These are phyloP conservation scores for Chrysemys picta DNA, from an alignment of 2,113 vertebrate genomes.

Conservation along the genomic window DNA sequence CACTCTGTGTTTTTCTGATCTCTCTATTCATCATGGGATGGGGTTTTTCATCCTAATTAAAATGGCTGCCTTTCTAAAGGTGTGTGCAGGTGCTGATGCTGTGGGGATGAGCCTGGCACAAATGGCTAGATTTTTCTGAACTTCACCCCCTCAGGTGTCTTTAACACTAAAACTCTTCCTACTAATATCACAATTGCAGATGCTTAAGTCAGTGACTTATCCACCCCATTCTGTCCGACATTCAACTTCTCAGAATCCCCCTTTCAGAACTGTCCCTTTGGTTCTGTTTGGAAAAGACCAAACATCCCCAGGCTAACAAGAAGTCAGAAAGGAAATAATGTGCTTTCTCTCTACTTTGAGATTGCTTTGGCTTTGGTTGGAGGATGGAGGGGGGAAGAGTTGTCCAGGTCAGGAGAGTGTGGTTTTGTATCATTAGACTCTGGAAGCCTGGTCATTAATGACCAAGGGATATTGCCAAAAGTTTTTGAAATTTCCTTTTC, in stretches of 20 bases:
- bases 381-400: too few relatives aligned
- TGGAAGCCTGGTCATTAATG: neutral
- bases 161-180: neutral
- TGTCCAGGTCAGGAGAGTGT: neutral
- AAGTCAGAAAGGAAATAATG: neutral
- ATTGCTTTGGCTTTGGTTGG: neutral
- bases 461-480: neutral
- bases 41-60: neutral
- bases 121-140: neutral
- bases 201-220: too few relatives aligned
- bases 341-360: neutral
- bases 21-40: neutral
- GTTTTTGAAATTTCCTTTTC: too few relatives aligned
- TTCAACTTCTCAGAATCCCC: too few relatives aligned
- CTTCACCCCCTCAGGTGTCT: neutral
- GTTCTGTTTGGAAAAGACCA: neutral
- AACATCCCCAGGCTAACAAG: rapidly evolving
- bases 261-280: too few relatives aligned
- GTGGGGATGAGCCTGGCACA: neutral
- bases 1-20: too few relatives aligned
- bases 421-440: neutral
- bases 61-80: neutral
- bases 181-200: neutral
- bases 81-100: neutral
- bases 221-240: too few relatives aligned